These are phyloP conservation scores for Darevskia nairensis DNA, from an alignment of 2,797 vertebrate genomes.

Conservation along the genomic window DNA sequence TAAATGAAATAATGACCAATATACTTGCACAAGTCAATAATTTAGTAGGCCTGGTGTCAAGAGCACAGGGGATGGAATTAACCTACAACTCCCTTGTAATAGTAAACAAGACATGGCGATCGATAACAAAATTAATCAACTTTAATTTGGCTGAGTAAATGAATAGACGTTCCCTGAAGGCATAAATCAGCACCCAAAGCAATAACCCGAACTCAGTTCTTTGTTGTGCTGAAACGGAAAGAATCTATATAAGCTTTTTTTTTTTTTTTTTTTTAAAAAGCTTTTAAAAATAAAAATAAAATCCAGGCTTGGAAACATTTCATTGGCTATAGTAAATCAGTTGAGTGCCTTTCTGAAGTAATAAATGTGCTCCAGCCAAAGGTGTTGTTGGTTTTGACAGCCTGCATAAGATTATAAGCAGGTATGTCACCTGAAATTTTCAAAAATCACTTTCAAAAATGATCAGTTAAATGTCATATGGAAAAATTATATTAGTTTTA, in stretches of 20 bases:
- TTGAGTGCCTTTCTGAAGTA: not conserved
- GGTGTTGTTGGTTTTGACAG: not conserved
- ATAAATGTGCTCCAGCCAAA: not conserved
- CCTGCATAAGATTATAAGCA: not conserved
- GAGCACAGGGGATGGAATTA: constrained; percentile 51
- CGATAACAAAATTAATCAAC: constrained; percentile 64
- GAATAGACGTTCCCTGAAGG: constrained; percentile 47
- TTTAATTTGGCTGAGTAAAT: constrained; percentile 48
- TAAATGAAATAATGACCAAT: constrained; percentile 44
- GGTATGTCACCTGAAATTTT: not conserved
- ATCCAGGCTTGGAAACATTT: not conserved
- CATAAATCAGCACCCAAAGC: constrained; percentile 38
- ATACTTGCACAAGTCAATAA: constrained; percentile 41
- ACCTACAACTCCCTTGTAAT: constrained; percentile 37
- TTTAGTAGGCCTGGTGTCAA: constrained; percentile 35
- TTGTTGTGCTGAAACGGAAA: constrained; percentile 23
- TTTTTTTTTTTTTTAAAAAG: not conserved
- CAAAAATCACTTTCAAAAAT: not conserved
- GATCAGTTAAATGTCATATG: not conserved
- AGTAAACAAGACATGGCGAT: constrained; percentile 55
- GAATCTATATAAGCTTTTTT: not conserved
- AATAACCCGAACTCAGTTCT: constrained; percentile 6
- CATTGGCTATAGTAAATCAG: not conserved
- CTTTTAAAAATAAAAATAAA: too few species aligned
- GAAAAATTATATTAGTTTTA: not conserved